Percentiles rank a stretch among this genome's conserved stretches.
Conservation (phyloP, 2,797 vertebrate species). For the Pseudomugil gertrudae region DNA sequence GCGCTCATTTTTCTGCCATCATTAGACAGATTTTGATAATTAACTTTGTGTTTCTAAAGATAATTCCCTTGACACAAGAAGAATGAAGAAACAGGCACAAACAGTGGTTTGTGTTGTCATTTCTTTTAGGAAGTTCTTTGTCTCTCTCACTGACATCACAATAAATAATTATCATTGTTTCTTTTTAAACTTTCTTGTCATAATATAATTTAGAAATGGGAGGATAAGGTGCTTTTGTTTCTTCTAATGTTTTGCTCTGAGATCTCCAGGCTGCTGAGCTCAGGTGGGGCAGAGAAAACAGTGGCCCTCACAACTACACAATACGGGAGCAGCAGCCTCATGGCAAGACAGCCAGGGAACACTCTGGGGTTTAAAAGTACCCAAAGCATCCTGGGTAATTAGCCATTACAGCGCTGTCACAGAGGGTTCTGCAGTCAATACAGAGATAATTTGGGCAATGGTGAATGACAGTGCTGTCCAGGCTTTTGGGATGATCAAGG, state of each 20-base stretch:
- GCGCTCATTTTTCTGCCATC: slow-evolving; percentile 24
- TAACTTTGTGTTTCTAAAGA: slow-evolving; percentile 56
- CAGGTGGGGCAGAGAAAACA: slow-evolving; percentile 71
- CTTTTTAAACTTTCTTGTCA: slow-evolving; percentile 30
- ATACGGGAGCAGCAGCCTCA: slow-evolving; percentile 52
- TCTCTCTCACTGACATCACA: slow-evolving; percentile 47
- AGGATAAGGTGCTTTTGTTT: slow-evolving; percentile 47
- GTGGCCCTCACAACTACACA: slow-evolving; percentile 66
- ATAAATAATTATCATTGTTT: slow-evolving; percentile 21
- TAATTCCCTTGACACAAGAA: slow-evolving; percentile 61
- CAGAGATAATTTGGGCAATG: slow-evolving; percentile 99
- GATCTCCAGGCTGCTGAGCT: slow-evolving; percentile 55
- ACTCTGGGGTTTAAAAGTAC: slow-evolving; percentile 91
- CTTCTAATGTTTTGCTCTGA: slow-evolving; percentile 58
- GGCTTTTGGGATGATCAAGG: slow-evolving; percentile 99
- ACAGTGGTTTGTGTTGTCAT: slow-evolving; percentile 71
- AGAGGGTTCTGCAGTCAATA: slow-evolving; percentile 99
- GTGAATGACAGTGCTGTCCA: slow-evolving; percentile 99
- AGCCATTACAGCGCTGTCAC: slow-evolving; percentile 99
- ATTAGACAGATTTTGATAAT: slow-evolving; percentile 68
- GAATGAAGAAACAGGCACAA: slow-evolving; percentile 69
- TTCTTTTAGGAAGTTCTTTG: slow-evolving; percentile 34
- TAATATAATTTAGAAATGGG: slow-evolving; percentile 67
- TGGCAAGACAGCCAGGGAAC: slow-evolving; percentile 78
- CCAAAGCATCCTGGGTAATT: slow-evolving; percentile 99